Percentiles rank a stretch among this genome's conserved stretches.
Conservation (phyloP, 1,140 invertebrate genomes). For the Meloidogyne hapla region DNA sequence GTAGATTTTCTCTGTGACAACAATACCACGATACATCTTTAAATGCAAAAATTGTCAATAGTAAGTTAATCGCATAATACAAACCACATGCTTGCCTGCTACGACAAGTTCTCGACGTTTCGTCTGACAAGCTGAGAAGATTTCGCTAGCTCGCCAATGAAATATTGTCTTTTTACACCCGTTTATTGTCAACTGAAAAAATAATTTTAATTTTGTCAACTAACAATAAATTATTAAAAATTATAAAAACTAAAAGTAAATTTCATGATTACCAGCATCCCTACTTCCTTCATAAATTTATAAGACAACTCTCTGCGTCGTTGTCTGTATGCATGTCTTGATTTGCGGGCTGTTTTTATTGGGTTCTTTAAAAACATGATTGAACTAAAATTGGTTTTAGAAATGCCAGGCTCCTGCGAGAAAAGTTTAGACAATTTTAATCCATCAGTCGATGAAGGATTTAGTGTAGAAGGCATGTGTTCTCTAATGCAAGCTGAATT, state of each 20-base stretch:
- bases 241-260: not conserved
- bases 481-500: no score
- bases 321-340: slow-evolving; percentile 18
- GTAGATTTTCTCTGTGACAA: slow-evolving; percentile 24
- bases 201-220: no score
- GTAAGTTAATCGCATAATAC: not conserved
- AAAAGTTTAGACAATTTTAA: not conserved
- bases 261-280: slow-evolving; percentile 11
- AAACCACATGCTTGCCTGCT: slow-evolving; percentile 19
- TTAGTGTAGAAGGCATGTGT: not conserved
- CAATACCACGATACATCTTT: slow-evolving; percentile 17
- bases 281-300: slow-evolving; percentile 24
- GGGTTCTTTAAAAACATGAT: not conserved
- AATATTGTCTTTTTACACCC: slow-evolving; percentile 19
- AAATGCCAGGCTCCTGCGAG: not conserved
- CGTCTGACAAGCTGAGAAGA: slow-evolving; percentile 17
- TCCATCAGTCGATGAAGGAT: not conserved
- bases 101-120: slow-evolving; percentile 22
- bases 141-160: slow-evolving; percentile 19
- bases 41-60: not conserved
- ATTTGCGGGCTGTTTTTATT: slow-evolving; percentile 12
- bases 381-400: not conserved
- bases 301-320: slow-evolving; percentile 18
- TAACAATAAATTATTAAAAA: slow-evolving; percentile 6
- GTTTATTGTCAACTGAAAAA: slow-evolving; percentile 28